phyloP scores from a whole-genome alignment of 2,888 invertebrate genomes.

The Catocala nupta region DNA sequence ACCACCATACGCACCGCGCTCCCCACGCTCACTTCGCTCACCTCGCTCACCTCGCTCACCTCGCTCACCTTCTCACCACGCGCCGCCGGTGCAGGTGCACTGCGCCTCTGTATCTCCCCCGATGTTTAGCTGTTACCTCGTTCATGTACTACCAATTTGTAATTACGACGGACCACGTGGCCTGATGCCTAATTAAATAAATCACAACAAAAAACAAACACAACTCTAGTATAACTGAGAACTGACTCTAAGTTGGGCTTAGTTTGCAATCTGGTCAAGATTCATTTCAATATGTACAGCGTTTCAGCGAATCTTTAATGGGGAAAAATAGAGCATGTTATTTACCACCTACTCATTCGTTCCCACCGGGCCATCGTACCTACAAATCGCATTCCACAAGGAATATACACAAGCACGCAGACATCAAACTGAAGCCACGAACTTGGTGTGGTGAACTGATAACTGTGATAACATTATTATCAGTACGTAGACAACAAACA shows the following conservation, averaged over 20 bases:
- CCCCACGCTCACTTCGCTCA: constrained; percentile 23
- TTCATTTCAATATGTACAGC: not conserved
- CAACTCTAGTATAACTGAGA: not conserved
- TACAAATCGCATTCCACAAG: constrained; percentile 7
- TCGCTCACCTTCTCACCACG: not conserved
- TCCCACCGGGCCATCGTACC: constrained; percentile 3
- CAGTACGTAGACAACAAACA: constrained; percentile 46
- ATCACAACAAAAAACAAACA: constrained; percentile 39
- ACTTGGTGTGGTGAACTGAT: constrained; percentile 48
- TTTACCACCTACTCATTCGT: constrained; percentile 2
- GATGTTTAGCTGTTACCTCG: constrained; percentile 17
- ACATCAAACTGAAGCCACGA: constrained; percentile 31
- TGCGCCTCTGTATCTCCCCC: constrained; percentile 11
- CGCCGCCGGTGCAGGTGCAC: not conserved
- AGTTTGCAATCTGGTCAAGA: constrained; percentile 2
- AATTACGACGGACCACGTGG: constrained; percentile 27
- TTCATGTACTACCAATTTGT: constrained; percentile 16
- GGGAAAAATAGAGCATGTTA: constrained; percentile 4
- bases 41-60: no score
- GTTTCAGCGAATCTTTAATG: not conserved
- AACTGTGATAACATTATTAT: constrained; percentile 45
- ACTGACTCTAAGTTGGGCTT: no score
- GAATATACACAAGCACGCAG: constrained; percentile 25
- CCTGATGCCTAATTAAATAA: constrained; percentile 18
- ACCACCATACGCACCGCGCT: constrained; percentile 18